Evolutionary conservation across 2,113 vertebrate genomes (phyloP).

Genomic region (Alectura lathami): DNA sequence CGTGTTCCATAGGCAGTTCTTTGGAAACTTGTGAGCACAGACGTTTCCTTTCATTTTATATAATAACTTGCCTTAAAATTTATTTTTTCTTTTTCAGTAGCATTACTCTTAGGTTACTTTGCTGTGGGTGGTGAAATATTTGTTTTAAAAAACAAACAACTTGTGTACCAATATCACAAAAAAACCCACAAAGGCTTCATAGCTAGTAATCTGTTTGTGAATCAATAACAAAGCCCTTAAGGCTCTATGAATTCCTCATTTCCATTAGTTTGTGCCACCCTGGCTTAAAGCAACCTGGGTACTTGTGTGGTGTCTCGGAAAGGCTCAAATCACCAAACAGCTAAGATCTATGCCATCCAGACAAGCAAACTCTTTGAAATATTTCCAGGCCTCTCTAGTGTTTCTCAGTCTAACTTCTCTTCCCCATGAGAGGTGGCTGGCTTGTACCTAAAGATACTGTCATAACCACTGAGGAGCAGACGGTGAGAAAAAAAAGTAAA

Average conservation of each 20-base stretch:
- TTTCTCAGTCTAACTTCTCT: no score
- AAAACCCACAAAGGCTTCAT: not conserved
- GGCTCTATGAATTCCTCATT: not conserved
- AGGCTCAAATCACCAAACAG: not conserved
- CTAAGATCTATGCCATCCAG: not conserved
- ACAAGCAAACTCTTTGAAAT: not conserved
- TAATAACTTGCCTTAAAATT: not conserved
- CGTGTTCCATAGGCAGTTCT: not conserved
- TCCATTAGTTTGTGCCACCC: not conserved
- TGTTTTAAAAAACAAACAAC: not conserved
- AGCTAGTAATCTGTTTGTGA: not conserved
- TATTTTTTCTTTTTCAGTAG: not conserved
- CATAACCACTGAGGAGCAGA: not conserved
- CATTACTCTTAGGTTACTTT: not conserved
- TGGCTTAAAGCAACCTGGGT: not conserved
- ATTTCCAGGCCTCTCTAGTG: conserved; percentile 40
- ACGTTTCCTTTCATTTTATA: not conserved
- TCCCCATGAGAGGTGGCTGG: not conserved
- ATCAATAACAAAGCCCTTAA: not conserved
- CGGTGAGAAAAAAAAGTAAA: not conserved
- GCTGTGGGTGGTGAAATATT: not conserved
- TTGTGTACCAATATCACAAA: not conserved
- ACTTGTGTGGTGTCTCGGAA: not conserved
- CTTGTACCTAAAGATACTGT: not conserved
- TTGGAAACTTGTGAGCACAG: not conserved